Evolutionary conservation across 2,113 vertebrate genomes (phyloP).

Genomic region (Onychostoma macrolepis): DNA sequence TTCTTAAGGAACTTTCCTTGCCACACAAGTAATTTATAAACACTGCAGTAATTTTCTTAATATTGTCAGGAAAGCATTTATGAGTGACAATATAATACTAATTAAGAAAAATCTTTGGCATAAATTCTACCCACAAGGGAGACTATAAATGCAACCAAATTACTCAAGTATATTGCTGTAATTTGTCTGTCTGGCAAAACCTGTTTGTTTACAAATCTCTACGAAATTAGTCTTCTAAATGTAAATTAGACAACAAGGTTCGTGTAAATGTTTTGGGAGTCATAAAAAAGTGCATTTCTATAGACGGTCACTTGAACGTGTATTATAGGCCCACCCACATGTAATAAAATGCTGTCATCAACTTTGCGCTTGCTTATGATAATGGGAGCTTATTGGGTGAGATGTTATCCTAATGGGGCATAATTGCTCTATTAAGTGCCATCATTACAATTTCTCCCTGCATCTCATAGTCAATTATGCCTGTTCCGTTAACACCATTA

Average conservation of each 20-base stretch:
- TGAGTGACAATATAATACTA: background rate
- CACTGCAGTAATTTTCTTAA: background rate
- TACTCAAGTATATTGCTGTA: conserved; percentile 8
- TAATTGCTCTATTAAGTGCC: conserved; percentile 61
- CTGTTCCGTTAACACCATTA: conserved; percentile 42
- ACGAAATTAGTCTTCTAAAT: conserved; percentile 27
- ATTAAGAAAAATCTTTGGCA: background rate
- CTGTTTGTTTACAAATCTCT: conserved; percentile 40
- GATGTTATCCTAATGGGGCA: conserved; percentile 48
- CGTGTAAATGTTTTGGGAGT: conserved; percentile 22
- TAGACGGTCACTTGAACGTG: conserved; percentile 28
- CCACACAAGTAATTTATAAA: background rate
- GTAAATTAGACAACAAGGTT: background rate
- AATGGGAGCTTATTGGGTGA: conserved; percentile 49
- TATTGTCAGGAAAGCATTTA: conserved; percentile 13
- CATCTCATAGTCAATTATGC: conserved; percentile 52
- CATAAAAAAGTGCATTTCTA: conserved; percentile 44
- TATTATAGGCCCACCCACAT: conserved; percentile 39
- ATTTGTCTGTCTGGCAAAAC: background rate
- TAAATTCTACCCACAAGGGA: background rate
- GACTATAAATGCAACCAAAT: conserved; percentile 25
- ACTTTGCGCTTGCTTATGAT: conserved; percentile 16
- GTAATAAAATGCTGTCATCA: conserved; percentile 38
- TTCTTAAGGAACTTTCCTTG: background rate
- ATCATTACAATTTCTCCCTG: conserved; percentile 48